Conservation (phyloP, 2,797 vertebrate genomes). For the Pseudotriccus pelzelni region DNA sequence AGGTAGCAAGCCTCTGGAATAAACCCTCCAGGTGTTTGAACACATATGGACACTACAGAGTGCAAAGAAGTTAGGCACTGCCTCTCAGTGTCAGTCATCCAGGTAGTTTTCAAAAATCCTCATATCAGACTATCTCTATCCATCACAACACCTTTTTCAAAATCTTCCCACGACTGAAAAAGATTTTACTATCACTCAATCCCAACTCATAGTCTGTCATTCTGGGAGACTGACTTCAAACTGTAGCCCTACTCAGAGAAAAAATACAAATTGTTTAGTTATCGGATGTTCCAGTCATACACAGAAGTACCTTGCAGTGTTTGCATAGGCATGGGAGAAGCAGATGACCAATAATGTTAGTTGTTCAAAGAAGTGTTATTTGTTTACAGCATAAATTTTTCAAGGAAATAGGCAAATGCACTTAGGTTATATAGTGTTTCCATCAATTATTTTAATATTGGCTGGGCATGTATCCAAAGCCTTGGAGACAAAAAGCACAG, state of each 20-base stretch:
- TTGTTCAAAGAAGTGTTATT: not conserved
- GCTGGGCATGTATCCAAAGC: not conserved
- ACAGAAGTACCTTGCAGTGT: not conserved
- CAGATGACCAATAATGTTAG: not conserved
- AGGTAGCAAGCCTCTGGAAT: not conserved
- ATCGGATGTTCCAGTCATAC: not conserved
- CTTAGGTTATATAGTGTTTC: not conserved
- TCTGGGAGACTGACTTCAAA: not conserved
- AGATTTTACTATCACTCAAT: not conserved
- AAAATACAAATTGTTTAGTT: not conserved
- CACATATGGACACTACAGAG: not conserved
- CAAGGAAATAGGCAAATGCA: not conserved
- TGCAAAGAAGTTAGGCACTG: not conserved
- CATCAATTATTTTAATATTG: slow-evolving; percentile 34
- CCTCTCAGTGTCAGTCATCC: not conserved
- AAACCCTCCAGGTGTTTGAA: not conserved
- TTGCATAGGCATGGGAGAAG: not conserved
- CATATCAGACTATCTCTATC: not conserved
- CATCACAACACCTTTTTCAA: not conserved
- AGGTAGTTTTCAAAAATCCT: not conserved
- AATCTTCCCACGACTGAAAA: not conserved
- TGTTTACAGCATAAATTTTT: not conserved
- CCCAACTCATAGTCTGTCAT: not conserved
- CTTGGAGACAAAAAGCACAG: slow-evolving; percentile 10
- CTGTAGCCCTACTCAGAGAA: not conserved